These are phyloP conservation scores for Gopherus flavomarginatus DNA, from an alignment of 2,113 vertebrate species.

Conservation along the genomic window DNA sequence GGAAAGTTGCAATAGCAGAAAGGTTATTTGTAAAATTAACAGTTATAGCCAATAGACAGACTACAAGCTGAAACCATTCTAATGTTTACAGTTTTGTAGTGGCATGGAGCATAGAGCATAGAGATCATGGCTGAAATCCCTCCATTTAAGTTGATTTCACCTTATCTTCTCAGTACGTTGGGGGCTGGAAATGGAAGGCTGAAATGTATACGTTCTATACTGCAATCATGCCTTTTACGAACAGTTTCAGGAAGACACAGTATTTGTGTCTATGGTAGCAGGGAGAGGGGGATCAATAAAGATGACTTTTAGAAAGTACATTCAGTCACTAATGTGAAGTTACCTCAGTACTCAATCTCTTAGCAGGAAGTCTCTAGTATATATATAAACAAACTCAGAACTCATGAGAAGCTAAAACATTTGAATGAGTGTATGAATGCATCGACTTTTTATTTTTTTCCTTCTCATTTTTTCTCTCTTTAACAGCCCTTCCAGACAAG, in stretches of 20 bases:
- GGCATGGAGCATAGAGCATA: neutral
- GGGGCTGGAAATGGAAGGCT: neutral
- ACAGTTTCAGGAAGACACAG: neutral
- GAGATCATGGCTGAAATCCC: neutral
- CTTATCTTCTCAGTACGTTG: neutral
- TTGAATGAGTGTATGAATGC: neutral
- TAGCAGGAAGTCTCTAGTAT: neutral
- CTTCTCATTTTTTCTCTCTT: slow-evolving; percentile 43
- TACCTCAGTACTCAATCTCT: neutral
- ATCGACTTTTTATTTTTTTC: neutral
- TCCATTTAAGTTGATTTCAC: neutral
- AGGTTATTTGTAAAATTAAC: neutral
- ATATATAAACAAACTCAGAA: slow-evolving; percentile 6
- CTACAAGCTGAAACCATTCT: neutral
- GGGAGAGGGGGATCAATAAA: slow-evolving; percentile 12
- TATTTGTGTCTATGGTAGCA: neutral
- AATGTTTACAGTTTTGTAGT: too few species aligned
- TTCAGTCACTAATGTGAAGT: slow-evolving; percentile 10
- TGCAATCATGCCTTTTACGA: neutral
- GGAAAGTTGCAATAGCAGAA: neutral
- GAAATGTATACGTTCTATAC: neutral
- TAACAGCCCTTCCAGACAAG: slow-evolving; percentile 34
- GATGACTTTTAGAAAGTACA: slow-evolving; percentile 4
- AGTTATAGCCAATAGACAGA: neutral
- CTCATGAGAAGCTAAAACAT: slow-evolving; percentile 55